phyloP scores from a whole-genome alignment of 2,113 vertebrate genomes.

The Antennarius striatus region DNA sequence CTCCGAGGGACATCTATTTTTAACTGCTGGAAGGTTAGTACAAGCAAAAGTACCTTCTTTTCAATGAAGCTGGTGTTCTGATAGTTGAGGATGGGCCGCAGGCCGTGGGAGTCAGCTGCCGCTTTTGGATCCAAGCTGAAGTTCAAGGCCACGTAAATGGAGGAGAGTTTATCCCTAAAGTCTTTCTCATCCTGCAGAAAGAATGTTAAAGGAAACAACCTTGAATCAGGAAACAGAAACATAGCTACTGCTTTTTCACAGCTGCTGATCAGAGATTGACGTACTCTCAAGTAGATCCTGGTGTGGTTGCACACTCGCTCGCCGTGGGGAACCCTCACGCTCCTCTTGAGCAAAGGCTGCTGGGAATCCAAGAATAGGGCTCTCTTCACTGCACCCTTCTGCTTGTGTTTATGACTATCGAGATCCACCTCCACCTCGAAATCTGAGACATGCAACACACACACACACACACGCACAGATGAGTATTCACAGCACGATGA shows the following conservation, averaged over 20 bases:
- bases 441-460: conserved; percentile 70
- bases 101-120: conserved; percentile 79
- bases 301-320: conserved; percentile 80
- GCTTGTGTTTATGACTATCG: conserved; percentile 87
- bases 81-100: conserved; percentile 87
- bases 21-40: background rate
- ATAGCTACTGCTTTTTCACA: too few relatives aligned
- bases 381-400: conserved; percentile 84
- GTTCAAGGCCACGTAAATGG: conserved; percentile 88
- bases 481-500: conserved; percentile 35
- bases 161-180: conserved; percentile 92
- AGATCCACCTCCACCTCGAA: conserved; percentile 88
- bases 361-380: conserved; percentile 85
- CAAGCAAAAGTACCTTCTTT: conserved; percentile 82
- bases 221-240: too few relatives aligned
- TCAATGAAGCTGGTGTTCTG: conserved; percentile 82
- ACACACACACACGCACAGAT: conserved; percentile 26
- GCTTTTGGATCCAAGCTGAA: conserved; percentile 86
- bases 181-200: conserved; percentile 86
- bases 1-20: too few relatives aligned
- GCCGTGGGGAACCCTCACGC: conserved; percentile 78
- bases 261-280: conserved; percentile 3
- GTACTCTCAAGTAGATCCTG: conserved; percentile 87
- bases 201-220: too few relatives aligned
- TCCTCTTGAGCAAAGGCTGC: conserved; percentile 75